These are phyloP conservation scores for Chelidonichthys spinosus DNA, from an alignment of 2,797 vertebrate species.

Conservation along the genomic window DNA sequence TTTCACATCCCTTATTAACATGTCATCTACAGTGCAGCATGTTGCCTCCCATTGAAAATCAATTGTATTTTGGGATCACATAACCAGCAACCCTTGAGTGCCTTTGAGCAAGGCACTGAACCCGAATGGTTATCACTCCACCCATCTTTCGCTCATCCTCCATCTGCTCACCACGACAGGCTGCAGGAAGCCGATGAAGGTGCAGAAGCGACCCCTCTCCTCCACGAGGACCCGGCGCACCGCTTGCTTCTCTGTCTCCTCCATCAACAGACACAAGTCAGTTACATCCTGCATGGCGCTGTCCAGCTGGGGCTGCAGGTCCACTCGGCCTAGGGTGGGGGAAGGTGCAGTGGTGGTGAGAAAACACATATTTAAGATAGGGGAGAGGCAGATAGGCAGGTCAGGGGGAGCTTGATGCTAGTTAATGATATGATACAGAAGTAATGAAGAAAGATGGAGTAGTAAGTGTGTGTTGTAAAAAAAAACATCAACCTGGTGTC, in stretches of 20 bases:
- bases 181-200: slow-evolving; percentile 94
- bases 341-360: slow-evolving; percentile 13
- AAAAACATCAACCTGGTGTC: neutral
- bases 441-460: slow-evolving; percentile 5
- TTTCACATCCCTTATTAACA: neutral
- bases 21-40: neutral
- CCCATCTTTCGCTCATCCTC: neutral
- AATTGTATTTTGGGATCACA: neutral
- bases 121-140: neutral
- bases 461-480: neutral
- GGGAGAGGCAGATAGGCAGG: slow-evolving; percentile 12
- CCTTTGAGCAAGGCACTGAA: neutral
- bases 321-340: slow-evolving; percentile 88
- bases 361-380: neutral
- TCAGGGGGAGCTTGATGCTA: slow-evolving; percentile 44
- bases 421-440: slow-evolving; percentile 15
- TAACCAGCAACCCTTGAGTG: neutral
- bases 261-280: slow-evolving; percentile 96
- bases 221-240: slow-evolving; percentile 95
- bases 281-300: slow-evolving; percentile 96
- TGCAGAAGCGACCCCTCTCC: slow-evolving; percentile 95
- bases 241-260: slow-evolving; percentile 97
- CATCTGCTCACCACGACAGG: slow-evolving; percentile 91
- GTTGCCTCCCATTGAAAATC: slow-evolving; percentile 9
- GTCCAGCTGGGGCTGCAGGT: slow-evolving; percentile 97